A percentile compares a stretch with the other conserved stretches of the same genome.
phyloP scores from a whole-genome alignment of 2,888 invertebrate genomes.

The Macaria notata region DNA sequence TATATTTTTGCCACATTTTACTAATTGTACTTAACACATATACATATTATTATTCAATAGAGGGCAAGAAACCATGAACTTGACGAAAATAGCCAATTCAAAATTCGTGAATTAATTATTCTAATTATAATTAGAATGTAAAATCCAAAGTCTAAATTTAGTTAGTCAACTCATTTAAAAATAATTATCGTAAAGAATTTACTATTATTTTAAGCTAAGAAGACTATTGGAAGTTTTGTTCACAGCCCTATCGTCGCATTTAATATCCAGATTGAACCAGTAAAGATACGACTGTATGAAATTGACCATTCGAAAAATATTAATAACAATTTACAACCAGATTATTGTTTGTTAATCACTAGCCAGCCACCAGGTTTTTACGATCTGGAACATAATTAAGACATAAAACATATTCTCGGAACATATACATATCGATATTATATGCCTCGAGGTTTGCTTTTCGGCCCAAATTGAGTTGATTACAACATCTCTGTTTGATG shows the following conservation, averaged over 20 bases:
- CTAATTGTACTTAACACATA: too few species aligned
- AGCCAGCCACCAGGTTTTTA: conserved; percentile 41
- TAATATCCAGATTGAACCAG: conserved; percentile 12
- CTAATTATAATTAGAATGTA: too few species aligned
- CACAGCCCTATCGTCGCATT: conserved; percentile 12
- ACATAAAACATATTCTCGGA: conserved; percentile 55
- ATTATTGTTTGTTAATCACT: conserved; percentile 62
- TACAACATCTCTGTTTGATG: conserved; percentile 11
- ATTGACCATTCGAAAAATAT: conserved; percentile 44
- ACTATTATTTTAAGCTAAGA: too few species aligned
- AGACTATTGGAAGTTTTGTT: neutral
- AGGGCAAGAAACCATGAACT: too few species aligned
- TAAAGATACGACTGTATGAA: conserved; percentile 19
- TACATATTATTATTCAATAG: too few species aligned
- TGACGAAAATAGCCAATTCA: too few species aligned
- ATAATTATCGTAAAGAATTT: too few species aligned
- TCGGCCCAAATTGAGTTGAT: conserved; percentile 13
- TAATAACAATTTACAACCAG: conserved; percentile 53
- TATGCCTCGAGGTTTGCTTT: conserved; percentile 22
- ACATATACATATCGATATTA: conserved; percentile 30
- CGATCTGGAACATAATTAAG: conserved; percentile 52
- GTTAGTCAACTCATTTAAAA: too few species aligned
- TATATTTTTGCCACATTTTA: too few species aligned
- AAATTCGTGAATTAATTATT: too few species aligned
- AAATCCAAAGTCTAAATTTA: too few species aligned